These are phyloP conservation scores for Oppia nitens DNA, from an alignment of 1,140 invertebrate species.

Conservation along the genomic window DNA sequence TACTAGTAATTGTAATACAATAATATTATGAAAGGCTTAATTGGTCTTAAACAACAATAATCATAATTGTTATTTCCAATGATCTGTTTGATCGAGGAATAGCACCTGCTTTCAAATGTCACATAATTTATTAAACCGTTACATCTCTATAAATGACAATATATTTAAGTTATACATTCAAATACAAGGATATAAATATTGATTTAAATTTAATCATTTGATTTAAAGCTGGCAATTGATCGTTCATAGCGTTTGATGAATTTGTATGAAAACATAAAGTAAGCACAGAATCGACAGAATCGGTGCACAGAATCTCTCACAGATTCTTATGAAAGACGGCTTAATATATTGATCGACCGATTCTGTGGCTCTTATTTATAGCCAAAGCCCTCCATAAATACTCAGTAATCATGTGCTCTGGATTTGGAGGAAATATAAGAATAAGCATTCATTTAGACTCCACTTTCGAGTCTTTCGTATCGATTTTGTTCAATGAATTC, in stretches of 20 bases:
- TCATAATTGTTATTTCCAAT: too few species aligned
- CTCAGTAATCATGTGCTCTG: too few species aligned
- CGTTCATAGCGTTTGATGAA: too few species aligned
- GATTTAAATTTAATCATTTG: background rate
- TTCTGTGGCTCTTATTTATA: background rate
- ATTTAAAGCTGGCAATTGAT: background rate
- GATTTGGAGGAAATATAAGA: too few species aligned
- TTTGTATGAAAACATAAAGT: background rate
- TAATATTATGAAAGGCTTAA: background rate
- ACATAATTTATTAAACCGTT: background rate
- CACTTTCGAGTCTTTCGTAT: too few species aligned
- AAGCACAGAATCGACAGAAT: background rate
- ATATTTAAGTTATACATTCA: background rate
- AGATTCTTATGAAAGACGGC: background rate
- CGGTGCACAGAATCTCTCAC: background rate
- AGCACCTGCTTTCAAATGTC: background rate
- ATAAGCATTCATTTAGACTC: too few species aligned
- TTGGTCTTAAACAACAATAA: background rate
- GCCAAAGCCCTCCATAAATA: too few species aligned
- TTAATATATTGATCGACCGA: background rate
- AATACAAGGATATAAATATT: background rate
- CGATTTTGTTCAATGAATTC: too few species aligned
- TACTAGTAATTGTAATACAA: background rate
- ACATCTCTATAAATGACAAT: background rate
- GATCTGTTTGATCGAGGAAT: background rate